These are phyloP conservation scores for Hemaris fuciformis DNA, from an alignment of 2,888 invertebrate genomes.

Conservation along the genomic window DNA sequence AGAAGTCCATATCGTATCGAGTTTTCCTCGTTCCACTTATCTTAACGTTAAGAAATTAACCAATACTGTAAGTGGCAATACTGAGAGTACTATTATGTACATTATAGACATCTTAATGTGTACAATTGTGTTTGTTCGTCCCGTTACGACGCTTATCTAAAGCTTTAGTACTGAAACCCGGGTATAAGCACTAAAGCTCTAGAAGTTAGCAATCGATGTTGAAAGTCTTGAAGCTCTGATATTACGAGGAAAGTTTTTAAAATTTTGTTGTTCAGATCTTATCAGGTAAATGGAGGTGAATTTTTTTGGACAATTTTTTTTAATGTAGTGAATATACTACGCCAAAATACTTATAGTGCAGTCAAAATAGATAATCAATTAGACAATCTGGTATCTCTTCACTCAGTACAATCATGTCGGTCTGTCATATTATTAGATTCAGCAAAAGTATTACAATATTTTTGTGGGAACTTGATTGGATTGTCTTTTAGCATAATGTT, in stretches of 20 bases:
- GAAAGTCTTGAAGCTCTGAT: neutral
- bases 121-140: neutral
- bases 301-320: neutral
- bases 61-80: neutral
- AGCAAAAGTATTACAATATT: no score
- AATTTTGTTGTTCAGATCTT: neutral
- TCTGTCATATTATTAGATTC: no score
- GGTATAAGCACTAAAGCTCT: neutral
- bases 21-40: neutral
- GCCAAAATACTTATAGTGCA: no score
- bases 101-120: neutral
- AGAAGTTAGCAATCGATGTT: slow-evolving; percentile 1
- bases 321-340: no score
- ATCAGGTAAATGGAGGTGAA: neutral
- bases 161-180: neutral
- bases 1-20: neutral
- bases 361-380: no score
- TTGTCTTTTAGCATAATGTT: no score
- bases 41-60: neutral
- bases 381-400: no score
- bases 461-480: no score
- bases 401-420: no score
- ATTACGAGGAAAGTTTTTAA: neutral
- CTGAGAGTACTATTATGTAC: neutral
- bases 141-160: neutral